phyloP scores from a whole-genome alignment of 2,113 vertebrate species.

The Oryzias curvinotus region DNA sequence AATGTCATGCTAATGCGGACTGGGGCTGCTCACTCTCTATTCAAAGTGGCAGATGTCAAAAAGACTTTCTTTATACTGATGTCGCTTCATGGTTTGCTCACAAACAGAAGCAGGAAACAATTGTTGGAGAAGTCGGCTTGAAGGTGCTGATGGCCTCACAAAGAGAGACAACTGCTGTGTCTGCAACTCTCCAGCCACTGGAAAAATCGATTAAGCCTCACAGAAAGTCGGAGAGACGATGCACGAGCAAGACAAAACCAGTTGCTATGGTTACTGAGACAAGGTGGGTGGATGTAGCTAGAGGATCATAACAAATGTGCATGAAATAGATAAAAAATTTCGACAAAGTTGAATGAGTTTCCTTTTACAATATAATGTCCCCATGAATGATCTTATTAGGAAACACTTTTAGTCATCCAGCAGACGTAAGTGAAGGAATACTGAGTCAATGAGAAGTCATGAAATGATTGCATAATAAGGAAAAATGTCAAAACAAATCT shows the following conservation, averaged over 20 bases:
- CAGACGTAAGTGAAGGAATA: slow-evolving; percentile 1
- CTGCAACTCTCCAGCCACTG: slow-evolving; percentile 54
- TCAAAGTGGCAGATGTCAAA: slow-evolving; percentile 58
- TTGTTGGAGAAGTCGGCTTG: slow-evolving; percentile 39
- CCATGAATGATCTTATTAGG: not conserved
- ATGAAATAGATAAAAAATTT: slow-evolving; percentile 10
- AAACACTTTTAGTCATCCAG: slow-evolving; percentile 2
- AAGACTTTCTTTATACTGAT: slow-evolving; percentile 36
- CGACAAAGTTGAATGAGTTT: not conserved
- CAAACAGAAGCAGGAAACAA: slow-evolving; percentile 26
- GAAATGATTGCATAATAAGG: slow-evolving; percentile 1
- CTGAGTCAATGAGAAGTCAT: not conserved
- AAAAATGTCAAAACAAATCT: too few relatives aligned
- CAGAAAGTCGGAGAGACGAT: slow-evolving; percentile 31
- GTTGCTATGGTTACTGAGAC: slow-evolving; percentile 53
- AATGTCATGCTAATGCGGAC: slow-evolving; percentile 40
- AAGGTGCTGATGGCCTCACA: slow-evolving; percentile 63
- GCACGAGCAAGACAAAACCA: slow-evolving; percentile 35
- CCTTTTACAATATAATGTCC: not conserved
- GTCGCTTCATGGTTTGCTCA: slow-evolving; percentile 40
- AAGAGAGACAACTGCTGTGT: slow-evolving; percentile 56
- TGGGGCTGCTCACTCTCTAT: slow-evolving; percentile 29
- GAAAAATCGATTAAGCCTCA: slow-evolving; percentile 56
- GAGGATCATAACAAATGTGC: slow-evolving; percentile 5
- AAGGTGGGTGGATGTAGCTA: slow-evolving; percentile 4